A percentile compares a stretch with the other conserved stretches of the same genome.
These are phyloP conservation scores for Malthinus flaveolus DNA, from an alignment of 2,888 invertebrate genomes.

Conservation along the genomic window DNA sequence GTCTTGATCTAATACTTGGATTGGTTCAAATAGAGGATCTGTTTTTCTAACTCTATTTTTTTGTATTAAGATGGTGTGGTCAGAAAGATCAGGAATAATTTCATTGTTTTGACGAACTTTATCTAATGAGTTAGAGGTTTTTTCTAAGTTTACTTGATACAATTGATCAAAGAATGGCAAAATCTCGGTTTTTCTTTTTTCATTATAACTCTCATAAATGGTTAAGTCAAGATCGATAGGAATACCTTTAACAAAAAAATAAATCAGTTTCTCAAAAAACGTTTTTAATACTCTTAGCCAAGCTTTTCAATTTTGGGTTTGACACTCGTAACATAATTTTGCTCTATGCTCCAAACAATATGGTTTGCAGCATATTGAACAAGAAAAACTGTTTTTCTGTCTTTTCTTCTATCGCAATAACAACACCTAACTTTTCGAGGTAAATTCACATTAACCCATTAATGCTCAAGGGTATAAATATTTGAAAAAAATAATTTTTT, in stretches of 20 bases:
- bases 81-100: neutral
- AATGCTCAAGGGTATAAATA: too few relatives aligned
- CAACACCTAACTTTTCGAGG: too few relatives aligned
- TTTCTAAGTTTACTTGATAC: neutral
- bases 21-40: too few relatives aligned
- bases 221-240: too few relatives aligned
- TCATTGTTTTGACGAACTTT: neutral
- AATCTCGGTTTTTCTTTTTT: constrained; percentile 17
- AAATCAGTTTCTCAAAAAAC: too few relatives aligned
- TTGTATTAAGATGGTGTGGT: neutral
- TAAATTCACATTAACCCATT: too few relatives aligned
- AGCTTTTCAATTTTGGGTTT: neutral
- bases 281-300: neutral
- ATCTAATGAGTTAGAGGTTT: neutral
- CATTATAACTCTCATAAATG: constrained; percentile 13
- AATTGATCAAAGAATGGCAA: constrained; percentile 8
- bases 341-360: neutral
- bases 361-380: neutral
- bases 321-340: neutral
- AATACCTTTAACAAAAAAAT: too few relatives aligned
- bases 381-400: too few relatives aligned
- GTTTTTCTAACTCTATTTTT: too few relatives aligned
- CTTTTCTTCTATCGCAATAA: too few relatives aligned
- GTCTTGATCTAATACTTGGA: too few relatives aligned
- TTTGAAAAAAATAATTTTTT: too few relatives aligned